These are phyloP conservation scores for Oryzias melastigma DNA, from an alignment of 2,113 vertebrate genomes.

Conservation along the genomic window DNA sequence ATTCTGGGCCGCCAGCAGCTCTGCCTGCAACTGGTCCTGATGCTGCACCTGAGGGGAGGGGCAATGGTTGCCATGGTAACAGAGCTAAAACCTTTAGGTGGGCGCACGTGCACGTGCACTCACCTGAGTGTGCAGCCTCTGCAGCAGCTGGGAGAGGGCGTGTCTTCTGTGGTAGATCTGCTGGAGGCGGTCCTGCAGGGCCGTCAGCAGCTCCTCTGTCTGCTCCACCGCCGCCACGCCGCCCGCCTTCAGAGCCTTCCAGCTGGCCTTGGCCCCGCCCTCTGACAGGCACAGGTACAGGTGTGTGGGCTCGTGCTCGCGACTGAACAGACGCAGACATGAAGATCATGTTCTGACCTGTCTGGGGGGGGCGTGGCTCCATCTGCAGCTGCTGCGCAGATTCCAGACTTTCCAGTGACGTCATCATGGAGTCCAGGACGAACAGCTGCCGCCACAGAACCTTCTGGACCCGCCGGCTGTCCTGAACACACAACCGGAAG, in stretches of 20 bases:
- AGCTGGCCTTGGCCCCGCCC: constrained; percentile 48
- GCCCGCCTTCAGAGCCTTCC: constrained; percentile 73
- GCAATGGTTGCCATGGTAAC: neutral
- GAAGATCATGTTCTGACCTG: constrained; percentile 37
- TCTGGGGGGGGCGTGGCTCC: constrained; percentile 38
- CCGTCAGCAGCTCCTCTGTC: constrained; percentile 53
- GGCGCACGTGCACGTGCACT: neutral
- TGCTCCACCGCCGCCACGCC: constrained; percentile 44
- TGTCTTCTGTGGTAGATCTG: constrained; percentile 46
- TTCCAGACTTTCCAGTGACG: constrained; percentile 60
- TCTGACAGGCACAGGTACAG: constrained; percentile 28
- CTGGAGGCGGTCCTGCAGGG: constrained; percentile 46
- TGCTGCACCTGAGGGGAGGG: constrained; percentile 53
- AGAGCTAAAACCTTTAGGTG: neutral
- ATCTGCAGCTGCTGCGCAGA: constrained; percentile 63
- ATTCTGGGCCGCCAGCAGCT: constrained; percentile 57
- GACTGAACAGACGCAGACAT: too few relatives aligned
- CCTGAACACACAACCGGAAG: constrained; percentile 48
- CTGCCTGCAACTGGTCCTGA: constrained; percentile 39
- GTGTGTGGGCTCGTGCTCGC: neutral
- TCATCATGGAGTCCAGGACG: constrained; percentile 70
- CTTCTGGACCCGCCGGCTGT: constrained; percentile 72
- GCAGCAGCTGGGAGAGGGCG: constrained; percentile 48
- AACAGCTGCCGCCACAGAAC: constrained; percentile 71
- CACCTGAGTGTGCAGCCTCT: constrained; percentile 58